Evolutionary conservation across 2,888 invertebrate genomes (phyloP).

Genomic region (Cartodere bifasciata): DNA sequence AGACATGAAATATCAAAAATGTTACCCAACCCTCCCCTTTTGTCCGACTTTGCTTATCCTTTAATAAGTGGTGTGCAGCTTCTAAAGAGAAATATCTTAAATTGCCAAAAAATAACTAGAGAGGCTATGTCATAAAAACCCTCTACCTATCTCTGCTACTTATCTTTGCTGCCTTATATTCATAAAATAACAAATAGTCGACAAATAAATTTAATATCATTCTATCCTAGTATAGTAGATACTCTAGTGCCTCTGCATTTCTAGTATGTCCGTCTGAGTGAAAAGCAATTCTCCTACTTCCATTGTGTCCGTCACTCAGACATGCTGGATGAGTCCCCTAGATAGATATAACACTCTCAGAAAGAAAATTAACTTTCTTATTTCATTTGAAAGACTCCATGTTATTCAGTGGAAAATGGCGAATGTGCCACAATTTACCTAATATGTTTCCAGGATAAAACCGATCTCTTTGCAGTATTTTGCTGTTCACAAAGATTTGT

Average conservation of each 20-base stretch:
- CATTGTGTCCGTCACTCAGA: conserved; percentile 2
- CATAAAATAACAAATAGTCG: conserved; percentile 28
- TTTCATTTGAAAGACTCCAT: too few species aligned
- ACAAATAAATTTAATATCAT: conserved; percentile 26
- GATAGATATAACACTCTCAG: too few species aligned
- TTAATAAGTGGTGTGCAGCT: neutral
- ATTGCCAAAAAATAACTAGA: conserved; percentile 11
- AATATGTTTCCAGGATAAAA: too few species aligned
- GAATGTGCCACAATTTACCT: too few species aligned
- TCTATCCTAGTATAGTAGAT: conserved; percentile 30
- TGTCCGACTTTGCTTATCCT: conserved; percentile 9
- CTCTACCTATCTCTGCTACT: conserved; percentile 24
- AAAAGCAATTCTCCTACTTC: conserved; percentile 15
- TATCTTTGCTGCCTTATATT: conserved; percentile 36
- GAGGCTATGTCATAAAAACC: conserved; percentile 11
- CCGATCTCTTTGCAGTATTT: too few species aligned
- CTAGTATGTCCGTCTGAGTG: conserved; percentile 29
- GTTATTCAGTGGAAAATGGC: too few species aligned
- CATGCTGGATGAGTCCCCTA: too few species aligned
- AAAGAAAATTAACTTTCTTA: too few species aligned
- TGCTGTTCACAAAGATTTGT: too few species aligned
- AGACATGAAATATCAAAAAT: too few species aligned
- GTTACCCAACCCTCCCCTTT: neutral
- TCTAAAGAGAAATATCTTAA: neutral
- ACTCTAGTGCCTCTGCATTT: conserved; percentile 34